Evolutionary conservation across 1,140 invertebrate genomes (phyloP), one percentile per base, ranked within the genome.

Genomic region (Musca domestica): DNA sequence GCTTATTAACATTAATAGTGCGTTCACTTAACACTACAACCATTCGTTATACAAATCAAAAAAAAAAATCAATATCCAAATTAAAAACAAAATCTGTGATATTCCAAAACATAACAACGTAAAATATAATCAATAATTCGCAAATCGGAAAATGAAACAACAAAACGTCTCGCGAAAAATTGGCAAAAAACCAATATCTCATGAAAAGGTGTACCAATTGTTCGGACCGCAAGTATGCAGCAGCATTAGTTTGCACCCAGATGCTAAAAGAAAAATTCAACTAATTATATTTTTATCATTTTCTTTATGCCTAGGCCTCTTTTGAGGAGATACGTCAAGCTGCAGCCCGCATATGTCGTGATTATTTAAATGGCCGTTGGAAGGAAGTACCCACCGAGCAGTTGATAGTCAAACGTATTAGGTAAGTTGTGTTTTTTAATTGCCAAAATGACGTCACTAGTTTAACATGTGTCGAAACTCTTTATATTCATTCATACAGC

Each of bases 301-400:
- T 7, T 27, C 2, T 25, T 48, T 30, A n/a, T 69, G 69, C n/a
- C 61, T 66, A 82, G 80, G 80, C 80, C 67, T 76, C 80, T 58
- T 72, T 75, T 65, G 84, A 85, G 23, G 91, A 93, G 78, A 93
- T 94, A 88, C 84, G 89, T 51, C 87, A 91, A 70, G 88, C 91
- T 71, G 92, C 93, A n/a, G 89, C 90, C 5, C 87, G 89, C 72
- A 92, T 95, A 74, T 95, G 93, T 83, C 87, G 91, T 70, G 92
- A 95, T 82, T 95, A 93, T 81, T 85, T 96, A 34, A 88, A 91
- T 72, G 94, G 94, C 7, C 88, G 91, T 2, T 96, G 94, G 94
- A 94, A 93, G 76, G 87, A 86, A 15, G 91, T 94, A 10, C 89
- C 88, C 6, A 83, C 90, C 0, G 83, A 89, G 23, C 90, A 92